phyloP scores from a whole-genome alignment of 2,888 invertebrate species.

The Epinotia bilunana region DNA sequence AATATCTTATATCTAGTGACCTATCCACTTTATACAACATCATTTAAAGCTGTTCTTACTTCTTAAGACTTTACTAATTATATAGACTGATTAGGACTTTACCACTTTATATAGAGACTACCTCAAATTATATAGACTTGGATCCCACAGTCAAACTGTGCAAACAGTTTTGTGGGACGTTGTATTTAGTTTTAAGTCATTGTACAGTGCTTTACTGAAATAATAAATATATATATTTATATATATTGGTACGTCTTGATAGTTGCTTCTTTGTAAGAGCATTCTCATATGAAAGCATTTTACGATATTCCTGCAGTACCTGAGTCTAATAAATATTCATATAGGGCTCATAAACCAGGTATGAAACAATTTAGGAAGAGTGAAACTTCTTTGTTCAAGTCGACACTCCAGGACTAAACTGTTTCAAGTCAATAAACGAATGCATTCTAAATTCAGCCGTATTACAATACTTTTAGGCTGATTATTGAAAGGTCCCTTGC shows the following conservation, averaged over 20 bases:
- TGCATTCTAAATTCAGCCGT: background rate
- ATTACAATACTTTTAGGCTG: background rate
- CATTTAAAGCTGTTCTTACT: too few species aligned
- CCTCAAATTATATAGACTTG: too few species aligned
- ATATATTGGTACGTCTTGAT: background rate
- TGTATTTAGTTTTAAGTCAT: too few species aligned
- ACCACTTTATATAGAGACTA: too few species aligned
- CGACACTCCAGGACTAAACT: background rate
- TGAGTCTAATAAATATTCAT: slow-evolving; percentile 1
- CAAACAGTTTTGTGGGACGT: too few species aligned
- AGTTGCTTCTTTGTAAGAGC: background rate
- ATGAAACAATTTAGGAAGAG: slow-evolving; percentile 10
- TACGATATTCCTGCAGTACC: background rate
- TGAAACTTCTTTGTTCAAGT: slow-evolving; percentile 3
- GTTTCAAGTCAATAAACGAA: background rate
- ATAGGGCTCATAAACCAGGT: slow-evolving; percentile 2
- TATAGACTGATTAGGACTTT: too few species aligned
- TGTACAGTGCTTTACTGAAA: too few species aligned
- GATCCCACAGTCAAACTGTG: too few species aligned
- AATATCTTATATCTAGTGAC: too few species aligned
- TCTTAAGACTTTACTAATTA: too few species aligned
- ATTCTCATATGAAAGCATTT: background rate
- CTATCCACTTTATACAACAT: too few species aligned
- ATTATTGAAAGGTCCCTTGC: background rate
- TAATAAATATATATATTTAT: too few species aligned